phyloP scores from a whole-genome alignment of 2,888 invertebrate species.

The Galerucella calmariensis region DNA sequence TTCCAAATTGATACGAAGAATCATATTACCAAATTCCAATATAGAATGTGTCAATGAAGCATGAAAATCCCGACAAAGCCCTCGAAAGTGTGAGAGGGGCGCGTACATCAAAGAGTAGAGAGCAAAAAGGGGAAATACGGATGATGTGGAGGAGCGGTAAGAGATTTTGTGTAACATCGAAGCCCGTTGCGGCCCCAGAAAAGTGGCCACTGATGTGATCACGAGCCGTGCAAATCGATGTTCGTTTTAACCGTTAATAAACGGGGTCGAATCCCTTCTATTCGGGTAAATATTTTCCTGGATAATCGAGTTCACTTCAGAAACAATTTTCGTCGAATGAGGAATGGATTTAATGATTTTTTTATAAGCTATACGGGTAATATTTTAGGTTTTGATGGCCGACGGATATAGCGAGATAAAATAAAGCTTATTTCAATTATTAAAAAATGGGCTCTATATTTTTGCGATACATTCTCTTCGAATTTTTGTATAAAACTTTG shows the following conservation, averaged over 20 bases:
- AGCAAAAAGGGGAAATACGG: constrained; percentile 19
- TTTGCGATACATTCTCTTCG: too few relatives aligned
- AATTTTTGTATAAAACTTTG: too few relatives aligned
- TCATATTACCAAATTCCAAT: constrained; percentile 12
- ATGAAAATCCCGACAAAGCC: constrained; percentile 21
- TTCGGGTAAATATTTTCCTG: constrained; percentile 31
- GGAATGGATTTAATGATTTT: constrained; percentile 17
- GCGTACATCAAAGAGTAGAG: constrained; percentile 31
- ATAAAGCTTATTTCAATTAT: not conserved
- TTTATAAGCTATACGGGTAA: constrained; percentile 1
- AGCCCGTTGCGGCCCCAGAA: constrained; percentile 57
- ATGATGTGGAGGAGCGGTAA: constrained; percentile 36
- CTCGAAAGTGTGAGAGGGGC: constrained; percentile 34
- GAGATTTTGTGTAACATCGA: constrained; percentile 59
- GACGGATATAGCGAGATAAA: not conserved
- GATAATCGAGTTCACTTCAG: constrained; percentile 31
- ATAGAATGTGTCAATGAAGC: constrained; percentile 26
- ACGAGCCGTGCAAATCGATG: constrained; percentile 65
- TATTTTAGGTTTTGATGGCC: not conserved
- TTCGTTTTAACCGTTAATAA: constrained; percentile 60
- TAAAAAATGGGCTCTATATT: not conserved
- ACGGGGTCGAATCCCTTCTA: constrained; percentile 38
- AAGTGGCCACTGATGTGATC: constrained; percentile 64
- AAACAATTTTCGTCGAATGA: constrained; percentile 20
- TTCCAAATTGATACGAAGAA: not conserved